Evolutionary conservation across 2,888 invertebrate species (phyloP).

Genomic region (Cataglyphis livida): DNA sequence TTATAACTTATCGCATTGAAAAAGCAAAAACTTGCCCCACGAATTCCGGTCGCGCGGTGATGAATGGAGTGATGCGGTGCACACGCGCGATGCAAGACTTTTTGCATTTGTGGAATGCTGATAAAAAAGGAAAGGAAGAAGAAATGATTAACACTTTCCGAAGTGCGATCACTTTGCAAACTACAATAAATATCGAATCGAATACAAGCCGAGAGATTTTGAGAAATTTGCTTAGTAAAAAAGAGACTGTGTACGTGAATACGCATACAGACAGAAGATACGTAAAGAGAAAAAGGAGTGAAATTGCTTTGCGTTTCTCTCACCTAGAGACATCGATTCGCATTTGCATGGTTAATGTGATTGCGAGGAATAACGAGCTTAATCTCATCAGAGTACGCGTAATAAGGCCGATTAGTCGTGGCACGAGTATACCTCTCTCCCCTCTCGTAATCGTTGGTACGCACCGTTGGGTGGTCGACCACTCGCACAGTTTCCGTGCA

Average conservation of each 20-base stretch:
- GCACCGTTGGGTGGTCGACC: constrained; percentile 43
- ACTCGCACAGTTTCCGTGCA: constrained; percentile 47
- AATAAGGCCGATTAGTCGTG: constrained; percentile 45
- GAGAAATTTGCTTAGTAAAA: background rate
- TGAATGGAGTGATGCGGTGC: constrained; percentile 68
- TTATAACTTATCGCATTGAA: constrained; percentile 17
- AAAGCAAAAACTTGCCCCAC: constrained; percentile 68
- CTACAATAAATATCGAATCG: background rate
- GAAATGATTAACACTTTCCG: constrained; percentile 9
- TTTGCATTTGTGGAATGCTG: constrained; percentile 36
- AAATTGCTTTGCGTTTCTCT: background rate
- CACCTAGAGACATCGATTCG: background rate
- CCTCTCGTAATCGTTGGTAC: constrained; percentile 12
- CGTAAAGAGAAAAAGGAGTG: background rate
- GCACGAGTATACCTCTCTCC: constrained; percentile 14
- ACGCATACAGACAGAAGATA: background rate
- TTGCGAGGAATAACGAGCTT: constrained; percentile 29
- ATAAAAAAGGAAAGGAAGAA: constrained; percentile 24
- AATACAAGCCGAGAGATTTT: background rate
- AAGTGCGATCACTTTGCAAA: background rate
- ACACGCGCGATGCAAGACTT: constrained; percentile 35
- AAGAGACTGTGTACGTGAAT: background rate
- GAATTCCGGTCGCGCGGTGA: constrained; percentile 69
- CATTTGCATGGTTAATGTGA: constrained; percentile 10
- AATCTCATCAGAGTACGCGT: constrained; percentile 41